Evolutionary conservation across 1,140 invertebrate genomes (phyloP).

Genomic region (Glossosoma conforme): DNA sequence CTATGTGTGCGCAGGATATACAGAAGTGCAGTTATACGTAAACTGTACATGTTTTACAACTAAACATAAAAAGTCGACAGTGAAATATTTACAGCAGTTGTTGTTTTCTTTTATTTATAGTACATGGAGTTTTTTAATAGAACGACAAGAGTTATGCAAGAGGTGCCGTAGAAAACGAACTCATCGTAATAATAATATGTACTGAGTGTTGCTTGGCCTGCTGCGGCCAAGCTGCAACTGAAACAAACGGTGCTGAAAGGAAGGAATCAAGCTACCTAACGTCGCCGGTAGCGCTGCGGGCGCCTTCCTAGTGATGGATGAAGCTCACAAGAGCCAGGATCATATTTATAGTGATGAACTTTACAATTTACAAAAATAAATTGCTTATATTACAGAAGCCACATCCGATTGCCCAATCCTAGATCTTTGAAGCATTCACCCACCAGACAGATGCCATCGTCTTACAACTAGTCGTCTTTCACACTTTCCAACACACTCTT

Average conservation of each 20-base stretch:
- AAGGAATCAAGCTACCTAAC: constrained; percentile 48
- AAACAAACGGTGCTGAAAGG: constrained; percentile 53
- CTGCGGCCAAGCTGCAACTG: constrained; percentile 48
- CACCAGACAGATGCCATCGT: constrained; percentile 43
- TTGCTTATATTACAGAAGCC: constrained; percentile 16
- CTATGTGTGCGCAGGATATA: constrained; percentile 49
- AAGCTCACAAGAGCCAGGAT: constrained; percentile 51
- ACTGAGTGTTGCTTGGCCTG: constrained; percentile 27
- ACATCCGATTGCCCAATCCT: constrained; percentile 38
- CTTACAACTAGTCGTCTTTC: constrained; percentile 43
- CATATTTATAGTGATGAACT: constrained; percentile 30
- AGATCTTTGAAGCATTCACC: constrained; percentile 51
- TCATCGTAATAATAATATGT: constrained; percentile 32
- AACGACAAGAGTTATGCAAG: constrained; percentile 50
- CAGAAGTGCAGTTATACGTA: constrained; percentile 50
- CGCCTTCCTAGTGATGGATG: constrained; percentile 40
- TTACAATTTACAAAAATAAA: constrained; percentile 15
- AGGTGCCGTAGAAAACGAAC: constrained; percentile 52
- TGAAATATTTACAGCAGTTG: constrained; percentile 54
- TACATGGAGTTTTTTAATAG: constrained; percentile 47
- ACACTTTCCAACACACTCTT: constrained; percentile 37
- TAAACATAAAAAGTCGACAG: constrained; percentile 49
- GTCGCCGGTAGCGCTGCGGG: constrained; percentile 16
- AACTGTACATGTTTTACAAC: constrained; percentile 57
- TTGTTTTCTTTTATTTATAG: constrained; percentile 42